Conservation (phyloP, 2,888 invertebrate genomes). For the Rhamnusium bicolor region DNA sequence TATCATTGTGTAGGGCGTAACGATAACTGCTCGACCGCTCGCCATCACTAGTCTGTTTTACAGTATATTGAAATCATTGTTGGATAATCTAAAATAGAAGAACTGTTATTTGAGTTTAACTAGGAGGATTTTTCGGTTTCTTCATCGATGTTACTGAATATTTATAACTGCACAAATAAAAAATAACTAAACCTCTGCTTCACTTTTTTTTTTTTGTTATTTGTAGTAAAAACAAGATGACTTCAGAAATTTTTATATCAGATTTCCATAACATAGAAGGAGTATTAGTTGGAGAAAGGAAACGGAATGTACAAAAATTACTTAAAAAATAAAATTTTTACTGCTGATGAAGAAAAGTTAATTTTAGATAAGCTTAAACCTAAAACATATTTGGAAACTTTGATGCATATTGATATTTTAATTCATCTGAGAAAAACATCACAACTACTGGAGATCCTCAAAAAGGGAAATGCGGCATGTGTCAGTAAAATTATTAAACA, state of each 20-base stretch:
- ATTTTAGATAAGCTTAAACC: slow-evolving; percentile 45
- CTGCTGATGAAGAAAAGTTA: slow-evolving; percentile 35
- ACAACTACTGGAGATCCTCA: slow-evolving; percentile 48
- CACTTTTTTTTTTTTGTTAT: neutral
- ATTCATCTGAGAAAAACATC: slow-evolving; percentile 48
- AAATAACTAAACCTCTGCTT: no score
- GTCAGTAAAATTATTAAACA: slow-evolving; percentile 53
- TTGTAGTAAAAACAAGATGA: neutral
- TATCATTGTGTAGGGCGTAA: no score
- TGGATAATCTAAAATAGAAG: no score
- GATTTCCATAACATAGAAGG: slow-evolving; percentile 50
- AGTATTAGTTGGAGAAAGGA: slow-evolving; percentile 43
- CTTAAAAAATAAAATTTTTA: slow-evolving; percentile 34
- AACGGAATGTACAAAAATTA: slow-evolving; percentile 48
- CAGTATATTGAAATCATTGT: no score
- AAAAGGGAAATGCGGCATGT: slow-evolving; percentile 51
- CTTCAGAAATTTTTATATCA: slow-evolving; percentile 30
- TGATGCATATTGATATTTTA: slow-evolving; percentile 53
- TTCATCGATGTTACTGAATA: no score
- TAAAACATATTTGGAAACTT: slow-evolving; percentile 52
- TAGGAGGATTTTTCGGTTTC: no score
- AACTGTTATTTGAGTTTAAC: no score
- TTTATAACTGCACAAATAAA: no score
- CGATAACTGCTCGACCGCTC: no score
- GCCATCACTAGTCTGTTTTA: no score